A percentile compares a stretch with the other conserved stretches of the same genome.
Evolutionary conservation across 1,140 invertebrate species (phyloP).

Genomic region (Heliconius himera): DNA sequence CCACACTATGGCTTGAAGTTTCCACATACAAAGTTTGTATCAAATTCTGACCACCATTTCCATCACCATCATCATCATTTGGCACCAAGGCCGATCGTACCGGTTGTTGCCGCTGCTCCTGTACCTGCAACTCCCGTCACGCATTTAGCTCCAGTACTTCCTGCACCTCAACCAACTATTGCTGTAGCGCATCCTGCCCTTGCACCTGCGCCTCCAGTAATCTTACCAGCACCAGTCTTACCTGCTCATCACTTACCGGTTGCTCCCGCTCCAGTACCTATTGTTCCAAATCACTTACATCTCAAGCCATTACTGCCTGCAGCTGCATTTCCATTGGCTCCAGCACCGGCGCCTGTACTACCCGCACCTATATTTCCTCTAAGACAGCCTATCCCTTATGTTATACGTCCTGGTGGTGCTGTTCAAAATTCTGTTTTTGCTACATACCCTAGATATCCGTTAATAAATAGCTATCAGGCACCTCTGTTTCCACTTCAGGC

Average conservation of each 20-base stretch:
- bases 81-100: conserved; percentile 57
- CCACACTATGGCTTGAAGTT: conserved; percentile 69
- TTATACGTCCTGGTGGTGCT: conserved; percentile 72
- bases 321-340: conserved; percentile 45
- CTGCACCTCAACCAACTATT: conserved; percentile 49
- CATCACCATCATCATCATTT: conserved; percentile 76
- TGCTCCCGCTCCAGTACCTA: conserved; percentile 46
- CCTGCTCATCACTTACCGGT: conserved; percentile 51
- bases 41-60: conserved; percentile 66
- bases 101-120: conserved; percentile 52
- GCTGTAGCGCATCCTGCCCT: conserved; percentile 57
- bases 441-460: conserved; percentile 72
- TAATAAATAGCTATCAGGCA: conserved; percentile 62
- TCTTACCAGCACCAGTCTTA: conserved; percentile 38
- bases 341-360: conserved; percentile 44
- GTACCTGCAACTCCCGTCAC: conserved; percentile 31
- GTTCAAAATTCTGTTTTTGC: conserved; percentile 75
- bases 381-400: conserved; percentile 57
- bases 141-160: conserved; percentile 36
- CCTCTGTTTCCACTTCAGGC: conserved; percentile 51
- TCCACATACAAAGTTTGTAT: conserved; percentile 64
- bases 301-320: conserved; percentile 49
- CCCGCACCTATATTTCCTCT: conserved; percentile 48
- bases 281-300: conserved; percentile 44
- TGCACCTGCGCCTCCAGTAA: conserved; percentile 40